Evolutionary conservation across 2,888 invertebrate genomes (phyloP).

Genomic region (Monopis laevigella): DNA sequence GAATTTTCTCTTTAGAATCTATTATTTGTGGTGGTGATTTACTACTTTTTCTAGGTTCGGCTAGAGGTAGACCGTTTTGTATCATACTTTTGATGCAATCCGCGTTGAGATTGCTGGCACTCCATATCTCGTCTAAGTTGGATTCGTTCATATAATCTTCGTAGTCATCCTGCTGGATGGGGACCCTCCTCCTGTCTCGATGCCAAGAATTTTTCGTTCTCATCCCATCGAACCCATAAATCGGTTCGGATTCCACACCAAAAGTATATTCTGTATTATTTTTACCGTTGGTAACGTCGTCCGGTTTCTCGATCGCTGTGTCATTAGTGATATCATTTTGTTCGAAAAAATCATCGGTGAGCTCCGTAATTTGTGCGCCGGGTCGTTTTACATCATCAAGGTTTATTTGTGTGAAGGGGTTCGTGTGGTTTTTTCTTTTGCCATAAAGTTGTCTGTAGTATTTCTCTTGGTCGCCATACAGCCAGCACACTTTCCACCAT

Average conservation of each 20-base stretch:
- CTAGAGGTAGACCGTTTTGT: constrained; percentile 50
- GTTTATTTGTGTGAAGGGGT: constrained; percentile 39
- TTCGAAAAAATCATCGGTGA: constrained; percentile 58
- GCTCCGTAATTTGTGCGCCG: constrained; percentile 60
- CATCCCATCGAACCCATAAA: constrained; percentile 41
- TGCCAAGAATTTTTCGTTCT: constrained; percentile 44
- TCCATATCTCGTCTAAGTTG: constrained; percentile 48
- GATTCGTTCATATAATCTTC: constrained; percentile 44
- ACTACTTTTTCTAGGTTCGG: constrained; percentile 5
- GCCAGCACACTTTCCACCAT: constrained; percentile 92
- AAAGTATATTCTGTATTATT: constrained; percentile 23
- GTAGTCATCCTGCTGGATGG: constrained; percentile 45
- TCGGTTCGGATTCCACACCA: constrained; percentile 44
- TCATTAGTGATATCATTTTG: constrained; percentile 27
- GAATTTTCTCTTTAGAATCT: constrained; percentile 47
- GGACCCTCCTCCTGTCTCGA: constrained; percentile 63
- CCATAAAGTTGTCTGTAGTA: constrained; percentile 86
- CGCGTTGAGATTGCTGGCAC: constrained; percentile 33
- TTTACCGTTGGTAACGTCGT: constrained; percentile 22
- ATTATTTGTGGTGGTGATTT: constrained; percentile 26
- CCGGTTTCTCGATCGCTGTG: constrained; percentile 45
- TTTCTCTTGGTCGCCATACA: constrained; percentile 86
- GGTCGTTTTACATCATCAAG: constrained; percentile 44
- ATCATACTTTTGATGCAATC: constrained; percentile 51
- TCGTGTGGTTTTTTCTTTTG: constrained; percentile 56